phyloP scores from a whole-genome alignment of 2,113 vertebrate genomes.

The Cyprinodon brontotheroides region DNA sequence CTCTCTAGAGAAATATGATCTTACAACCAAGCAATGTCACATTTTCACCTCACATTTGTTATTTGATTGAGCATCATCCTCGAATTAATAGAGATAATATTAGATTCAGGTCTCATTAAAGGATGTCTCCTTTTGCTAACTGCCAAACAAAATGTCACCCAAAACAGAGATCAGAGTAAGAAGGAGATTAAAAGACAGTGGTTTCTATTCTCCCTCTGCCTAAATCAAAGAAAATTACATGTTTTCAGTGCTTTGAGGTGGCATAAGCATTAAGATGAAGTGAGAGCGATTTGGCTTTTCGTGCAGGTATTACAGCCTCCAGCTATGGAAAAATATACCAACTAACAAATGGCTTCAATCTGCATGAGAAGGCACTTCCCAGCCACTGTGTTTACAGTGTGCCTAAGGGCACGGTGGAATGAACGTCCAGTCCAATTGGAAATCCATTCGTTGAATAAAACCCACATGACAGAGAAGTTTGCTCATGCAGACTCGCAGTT shows the following conservation, averaged over 20 bases:
- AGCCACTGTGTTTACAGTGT: conserved; percentile 47
- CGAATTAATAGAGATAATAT: conserved; percentile 65
- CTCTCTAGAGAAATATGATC: conserved; percentile 59
- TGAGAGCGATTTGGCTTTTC: conserved; percentile 35
- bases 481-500: conserved; percentile 10
- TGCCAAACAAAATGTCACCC: conserved; percentile 39
- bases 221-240: conserved; percentile 51
- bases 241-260: conserved; percentile 45
- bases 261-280: conserved; percentile 45
- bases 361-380: conserved; percentile 44
- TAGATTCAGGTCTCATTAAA: conserved; percentile 56
- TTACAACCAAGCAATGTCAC: conserved; percentile 51
- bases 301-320: conserved; percentile 41
- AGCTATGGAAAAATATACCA: conserved; percentile 46
- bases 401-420: conserved; percentile 34
- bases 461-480: conserved; percentile 12
- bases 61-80: conserved; percentile 52
- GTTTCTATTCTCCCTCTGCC: conserved; percentile 30
- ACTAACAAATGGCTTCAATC: conserved; percentile 60
- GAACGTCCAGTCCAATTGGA: conserved; percentile 46
- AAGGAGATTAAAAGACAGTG: conserved; percentile 35
- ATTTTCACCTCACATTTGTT: conserved; percentile 48
- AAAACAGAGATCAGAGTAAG: conserved; percentile 42
- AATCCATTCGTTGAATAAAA: conserved; percentile 36
- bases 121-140: conserved; percentile 44